Base-by-base conservation (phyloP, 2,113 vertebrate species). In the Ancistrus triradiatus region DNA sequence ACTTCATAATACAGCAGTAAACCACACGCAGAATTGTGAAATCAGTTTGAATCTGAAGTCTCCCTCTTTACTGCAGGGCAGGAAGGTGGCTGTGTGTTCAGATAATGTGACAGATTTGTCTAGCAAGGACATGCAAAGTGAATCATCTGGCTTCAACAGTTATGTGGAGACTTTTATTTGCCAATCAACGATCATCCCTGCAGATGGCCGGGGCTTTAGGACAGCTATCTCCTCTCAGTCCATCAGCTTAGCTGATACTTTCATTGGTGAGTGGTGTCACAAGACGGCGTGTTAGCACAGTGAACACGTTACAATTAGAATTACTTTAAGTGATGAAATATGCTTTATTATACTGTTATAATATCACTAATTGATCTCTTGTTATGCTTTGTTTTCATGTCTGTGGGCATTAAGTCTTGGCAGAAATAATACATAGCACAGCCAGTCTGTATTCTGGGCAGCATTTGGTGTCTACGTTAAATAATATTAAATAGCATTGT, bases 41-140 rank as follows among this genome's bases (percentile, higher is more conserved):
- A n/a, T n/a, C n/a, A n/a, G n/a, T n/a, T n/a, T n/a, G n/a, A n/a
- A n/a, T n/a, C n/a, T n/a, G 1, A 8, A 28, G 22, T 35, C 2
- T 47, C 3, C 43, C 3, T 59, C 25, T 31, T 6, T 24, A 2
- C 53, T 28, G 2, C 70, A 98, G 93, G 92, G 86, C 8, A 88
- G 82, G 72, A 86, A 90, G 81, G 87, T 84, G 80, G 92, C 96
- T 2, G 73, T 90, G 24, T 99, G 96, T 79, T 89, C 81, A 13
- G 96, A 99, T 77, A 99, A 99, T 11, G 93, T 98, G 53, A 97
- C 94, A 1, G 95, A 96, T 68, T 78, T 98, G 27, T 92, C 95
- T 5, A 74, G 86, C 40, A 89, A 90, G 19, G 91, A 95, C 58
- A 78, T 88, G 70, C 91, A 90, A 72, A 78, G 58, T 9, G 91